A percentile compares a stretch with the other conserved stretches of the same genome.
Conservation (phyloP, 2,113 vertebrate genomes). For the Amphiprion ocellaris region DNA sequence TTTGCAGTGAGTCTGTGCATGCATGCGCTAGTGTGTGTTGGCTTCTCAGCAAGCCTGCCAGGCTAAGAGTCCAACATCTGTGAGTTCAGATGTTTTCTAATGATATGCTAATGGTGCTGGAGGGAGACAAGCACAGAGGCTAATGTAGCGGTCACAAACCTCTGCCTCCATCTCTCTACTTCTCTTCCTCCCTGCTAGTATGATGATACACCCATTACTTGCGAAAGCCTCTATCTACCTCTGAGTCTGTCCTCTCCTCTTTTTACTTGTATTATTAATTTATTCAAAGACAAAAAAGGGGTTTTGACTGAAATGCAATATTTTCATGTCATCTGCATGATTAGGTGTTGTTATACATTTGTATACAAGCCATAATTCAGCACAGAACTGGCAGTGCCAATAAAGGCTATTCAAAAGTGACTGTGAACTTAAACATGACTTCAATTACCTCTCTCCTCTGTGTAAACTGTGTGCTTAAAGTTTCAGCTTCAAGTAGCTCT, state of each 20-base stretch:
- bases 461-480: background rate
- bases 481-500: background rate
- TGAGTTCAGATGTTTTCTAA: slow-evolving; percentile 85
- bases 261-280: background rate
- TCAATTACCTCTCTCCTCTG: background rate
- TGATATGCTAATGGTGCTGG: slow-evolving; percentile 83
- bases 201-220: background rate
- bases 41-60: slow-evolving; percentile 74
- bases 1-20: slow-evolving; percentile 41
- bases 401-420: no score
- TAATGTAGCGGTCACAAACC: slow-evolving; percentile 77
- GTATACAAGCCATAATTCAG: background rate
- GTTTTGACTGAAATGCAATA: background rate
- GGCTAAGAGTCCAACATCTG: slow-evolving; percentile 83
- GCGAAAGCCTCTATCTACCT: background rate
- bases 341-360: no score
- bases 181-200: slow-evolving; percentile 22
- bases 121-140: slow-evolving; percentile 74
- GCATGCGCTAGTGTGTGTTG: slow-evolving; percentile 48
- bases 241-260: background rate
- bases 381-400: no score
- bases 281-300: background rate
- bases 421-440: no score
- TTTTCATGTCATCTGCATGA: background rate
- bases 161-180: slow-evolving; percentile 54